These are phyloP conservation scores for Symphodus melops DNA, from an alignment of 2,113 vertebrate species.

Conservation along the genomic window DNA sequence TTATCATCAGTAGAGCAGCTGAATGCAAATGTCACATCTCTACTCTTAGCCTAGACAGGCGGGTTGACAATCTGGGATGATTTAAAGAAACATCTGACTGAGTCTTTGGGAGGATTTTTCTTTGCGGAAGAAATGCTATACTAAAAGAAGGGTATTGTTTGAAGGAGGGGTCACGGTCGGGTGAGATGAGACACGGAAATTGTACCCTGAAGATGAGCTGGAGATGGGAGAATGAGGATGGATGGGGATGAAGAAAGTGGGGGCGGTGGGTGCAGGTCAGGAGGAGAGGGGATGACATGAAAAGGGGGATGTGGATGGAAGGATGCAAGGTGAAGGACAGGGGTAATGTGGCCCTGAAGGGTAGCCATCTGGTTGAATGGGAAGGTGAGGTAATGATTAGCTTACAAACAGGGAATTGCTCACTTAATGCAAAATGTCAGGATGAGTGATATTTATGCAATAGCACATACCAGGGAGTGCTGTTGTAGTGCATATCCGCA, in stretches of 20 bases:
- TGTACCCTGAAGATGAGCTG: conserved; percentile 7
- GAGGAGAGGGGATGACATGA: conserved; percentile 14
- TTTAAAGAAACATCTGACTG: background rate
- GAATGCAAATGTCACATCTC: background rate
- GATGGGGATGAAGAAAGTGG: conserved; percentile 10
- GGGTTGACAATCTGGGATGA: background rate
- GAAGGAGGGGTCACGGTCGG: conserved; percentile 56
- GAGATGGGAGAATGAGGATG: conserved; percentile 15
- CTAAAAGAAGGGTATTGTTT: background rate
- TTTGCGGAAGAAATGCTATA: background rate
- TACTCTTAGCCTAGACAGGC: background rate
- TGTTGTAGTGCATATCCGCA: background rate
- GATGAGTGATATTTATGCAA: background rate
- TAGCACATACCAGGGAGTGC: background rate
- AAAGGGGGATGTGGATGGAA: conserved; percentile 9
- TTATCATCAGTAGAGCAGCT: background rate
- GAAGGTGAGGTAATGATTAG: conserved; percentile 10
- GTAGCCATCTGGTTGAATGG: conserved; percentile 1
- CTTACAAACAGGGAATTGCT: conserved; percentile 21
- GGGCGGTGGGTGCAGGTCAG: conserved; percentile 28
- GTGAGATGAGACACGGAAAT: conserved; percentile 40
- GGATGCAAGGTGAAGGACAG: conserved; percentile 51
- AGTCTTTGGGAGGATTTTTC: background rate
- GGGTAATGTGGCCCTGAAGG: conserved; percentile 22
- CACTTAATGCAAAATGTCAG: conserved; percentile 30